These are phyloP conservation scores for Tyria jacobaeae DNA, from an alignment of 2,888 invertebrate genomes.

Conservation along the genomic window DNA sequence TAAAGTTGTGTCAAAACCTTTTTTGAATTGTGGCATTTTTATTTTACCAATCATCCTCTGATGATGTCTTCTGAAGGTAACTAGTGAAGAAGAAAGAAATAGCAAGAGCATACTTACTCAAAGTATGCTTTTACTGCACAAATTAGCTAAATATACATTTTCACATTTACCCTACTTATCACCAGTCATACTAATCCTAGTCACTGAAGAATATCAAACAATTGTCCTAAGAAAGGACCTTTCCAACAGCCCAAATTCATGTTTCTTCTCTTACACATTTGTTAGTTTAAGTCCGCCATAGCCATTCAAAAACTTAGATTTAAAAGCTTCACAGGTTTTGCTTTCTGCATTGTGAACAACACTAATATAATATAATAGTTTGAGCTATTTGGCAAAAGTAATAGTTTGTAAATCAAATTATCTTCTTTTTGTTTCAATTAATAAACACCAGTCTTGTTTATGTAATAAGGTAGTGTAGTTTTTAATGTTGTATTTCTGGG, in stretches of 20 bases:
- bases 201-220: too few relatives aligned
- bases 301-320: not conserved
- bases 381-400: not conserved
- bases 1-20: too few relatives aligned
- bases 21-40: too few relatives aligned
- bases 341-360: too few relatives aligned
- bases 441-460: not conserved
- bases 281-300: too few relatives aligned
- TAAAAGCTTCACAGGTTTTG: not conserved
- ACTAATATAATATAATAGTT: not conserved
- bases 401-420: not conserved
- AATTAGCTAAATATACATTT: too few relatives aligned
- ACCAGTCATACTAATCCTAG: too few relatives aligned
- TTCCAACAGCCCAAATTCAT: not conserved
- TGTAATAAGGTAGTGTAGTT: not conserved
- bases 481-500: constrained; percentile 1
- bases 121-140: too few relatives aligned
- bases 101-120: too few relatives aligned
- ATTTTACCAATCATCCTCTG: too few relatives aligned
- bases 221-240: not conserved
- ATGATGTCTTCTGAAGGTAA: not conserved
- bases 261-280: not conserved
- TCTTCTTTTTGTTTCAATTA: not conserved
- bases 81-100: too few relatives aligned
- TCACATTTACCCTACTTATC: too few relatives aligned